Base-by-base conservation (phyloP, 2,888 invertebrate genomes). In the Agrochola lota region DNA sequence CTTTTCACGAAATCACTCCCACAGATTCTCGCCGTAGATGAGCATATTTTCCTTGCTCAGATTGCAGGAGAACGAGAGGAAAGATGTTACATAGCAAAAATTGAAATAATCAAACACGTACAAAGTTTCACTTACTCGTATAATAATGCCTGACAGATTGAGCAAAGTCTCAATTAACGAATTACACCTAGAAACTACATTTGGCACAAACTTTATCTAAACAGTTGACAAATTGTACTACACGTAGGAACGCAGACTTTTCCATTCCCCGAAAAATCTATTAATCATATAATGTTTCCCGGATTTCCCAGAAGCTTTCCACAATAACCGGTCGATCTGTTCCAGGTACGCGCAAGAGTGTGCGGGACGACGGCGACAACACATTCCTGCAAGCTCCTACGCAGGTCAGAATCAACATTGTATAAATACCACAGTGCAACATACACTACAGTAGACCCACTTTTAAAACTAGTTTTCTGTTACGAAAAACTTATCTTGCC, bases 341-440 rank as follows among this genome's bases (percentile, higher is more conserved):
- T 91, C 77, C 93, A 88, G 88, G 88, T 88, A 79, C 81, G 78
- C 88, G 95, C 80, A 95, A 95, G 87, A 93, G 91, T 78, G 84
- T 92, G 57, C 92, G 95, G 63, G 96, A 96, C 26, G 96, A 96
- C 75, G 94, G 94, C 81, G 94, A 96, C 90, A 94, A 92, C 90
- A 92, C 94, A 84, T 96, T 93, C 89, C 93, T 96, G 67, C 96
- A 94, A 80, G 95, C 96, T 57, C 96, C 96, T 70, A 92, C 92
- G 87, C 96, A 95, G 94, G 96, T 96, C 81, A 87, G 85, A 83
- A 80, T 68, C 69, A 59, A 83, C 83, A 75, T 79, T 78, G 80
- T 71, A 78, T 79, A 82, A 80, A 85, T 67, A 71, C 78, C 80
- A 80, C 75, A 63, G 77, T 81, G 63, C 64, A 79, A 79, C 66